Percentiles rank a stretch among this genome's conserved stretches.
These are phyloP conservation scores for Tetramorium parvispinum DNA, from an alignment of 1,140 invertebrate species.

Conservation along the genomic window DNA sequence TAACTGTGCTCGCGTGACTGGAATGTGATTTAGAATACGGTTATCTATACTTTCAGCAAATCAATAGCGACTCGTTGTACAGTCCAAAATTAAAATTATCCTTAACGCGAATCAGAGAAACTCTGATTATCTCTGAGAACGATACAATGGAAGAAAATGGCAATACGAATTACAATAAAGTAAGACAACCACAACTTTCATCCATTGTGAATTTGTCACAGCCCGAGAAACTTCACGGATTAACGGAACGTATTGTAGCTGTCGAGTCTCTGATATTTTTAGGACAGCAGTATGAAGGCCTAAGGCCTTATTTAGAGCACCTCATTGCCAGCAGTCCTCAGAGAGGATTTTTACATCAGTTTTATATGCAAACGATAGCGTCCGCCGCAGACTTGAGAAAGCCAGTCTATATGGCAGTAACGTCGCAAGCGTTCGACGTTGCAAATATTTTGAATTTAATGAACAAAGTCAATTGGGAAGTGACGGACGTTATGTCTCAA, in stretches of 20 bases:
- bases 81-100: conserved; percentile 90
- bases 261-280: conserved; percentile 97
- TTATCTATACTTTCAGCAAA: conserved; percentile 77
- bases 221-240: conserved; percentile 91
- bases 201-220: conserved; percentile 90
- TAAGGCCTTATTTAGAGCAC: conserved; percentile 93
- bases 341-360: conserved; percentile 88
- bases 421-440: conserved; percentile 92
- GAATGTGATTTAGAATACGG: not conserved
- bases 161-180: conserved; percentile 81
- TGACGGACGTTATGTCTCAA: conserved; percentile 97
- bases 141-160: conserved; percentile 74
- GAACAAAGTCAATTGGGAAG: conserved; percentile 97
- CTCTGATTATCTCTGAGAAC: conserved; percentile 85
- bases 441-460: conserved; percentile 93
- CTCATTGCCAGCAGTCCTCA: conserved; percentile 86
- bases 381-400: conserved; percentile 91
- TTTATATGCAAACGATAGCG: conserved; percentile 90
- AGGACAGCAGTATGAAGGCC: conserved; percentile 93
- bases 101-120: conserved; percentile 92
- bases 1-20: not conserved
- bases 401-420: conserved; percentile 94
- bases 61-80: conserved; percentile 87
- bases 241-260: conserved; percentile 94
- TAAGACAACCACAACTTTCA: conserved; percentile 89